A percentile compares a stretch with the other conserved stretches of the same genome.
These are phyloP conservation scores for Drosophila pseudoobscura DNA, from an alignment of 1,140 invertebrate species.

Conservation along the genomic window DNA sequence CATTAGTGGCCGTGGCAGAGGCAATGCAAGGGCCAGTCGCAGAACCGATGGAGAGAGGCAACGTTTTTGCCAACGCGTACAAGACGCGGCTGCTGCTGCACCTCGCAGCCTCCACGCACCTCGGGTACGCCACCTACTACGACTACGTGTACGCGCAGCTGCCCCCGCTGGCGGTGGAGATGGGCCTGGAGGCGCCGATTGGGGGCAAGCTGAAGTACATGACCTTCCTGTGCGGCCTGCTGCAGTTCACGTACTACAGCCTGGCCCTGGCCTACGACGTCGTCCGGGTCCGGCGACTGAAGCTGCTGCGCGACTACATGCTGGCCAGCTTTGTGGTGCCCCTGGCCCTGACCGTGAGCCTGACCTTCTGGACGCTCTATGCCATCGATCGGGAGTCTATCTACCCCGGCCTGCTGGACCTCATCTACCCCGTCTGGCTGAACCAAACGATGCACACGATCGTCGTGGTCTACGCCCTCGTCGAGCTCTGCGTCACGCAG, in stretches of 20 bases:
- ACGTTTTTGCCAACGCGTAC: neutral
- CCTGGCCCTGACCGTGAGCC: conserved; percentile 91
- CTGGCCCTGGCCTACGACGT: conserved; percentile 88
- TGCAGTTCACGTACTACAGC: conserved; percentile 89
- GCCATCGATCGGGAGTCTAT: conserved; percentile 90
- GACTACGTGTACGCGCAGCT: conserved; percentile 87
- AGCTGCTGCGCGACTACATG: conserved; percentile 88
- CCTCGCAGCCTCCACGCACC: conserved; percentile 86
- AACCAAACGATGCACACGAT: conserved; percentile 94
- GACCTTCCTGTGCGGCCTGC: conserved; percentile 91
- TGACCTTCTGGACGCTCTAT: conserved; percentile 94
- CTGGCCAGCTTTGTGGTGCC: conserved; percentile 90
- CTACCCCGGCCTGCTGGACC: conserved; percentile 90
- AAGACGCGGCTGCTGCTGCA: conserved; percentile 84
- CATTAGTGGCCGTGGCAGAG: neutral
- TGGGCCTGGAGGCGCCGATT: conserved; percentile 77
- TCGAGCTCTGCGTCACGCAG: conserved; percentile 87
- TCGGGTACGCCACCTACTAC: conserved; percentile 89
- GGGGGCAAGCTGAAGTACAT: conserved; percentile 93
- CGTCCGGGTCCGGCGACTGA: conserved; percentile 86
- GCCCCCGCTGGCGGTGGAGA: conserved; percentile 84
- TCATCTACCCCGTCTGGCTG: conserved; percentile 90
- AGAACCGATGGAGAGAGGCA: conserved; percentile 18
- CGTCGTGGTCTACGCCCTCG: conserved; percentile 87
- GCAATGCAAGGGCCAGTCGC: neutral